These are phyloP conservation scores for Tenodera sinensis DNA, from an alignment of 2,888 invertebrate genomes.

Conservation along the genomic window DNA sequence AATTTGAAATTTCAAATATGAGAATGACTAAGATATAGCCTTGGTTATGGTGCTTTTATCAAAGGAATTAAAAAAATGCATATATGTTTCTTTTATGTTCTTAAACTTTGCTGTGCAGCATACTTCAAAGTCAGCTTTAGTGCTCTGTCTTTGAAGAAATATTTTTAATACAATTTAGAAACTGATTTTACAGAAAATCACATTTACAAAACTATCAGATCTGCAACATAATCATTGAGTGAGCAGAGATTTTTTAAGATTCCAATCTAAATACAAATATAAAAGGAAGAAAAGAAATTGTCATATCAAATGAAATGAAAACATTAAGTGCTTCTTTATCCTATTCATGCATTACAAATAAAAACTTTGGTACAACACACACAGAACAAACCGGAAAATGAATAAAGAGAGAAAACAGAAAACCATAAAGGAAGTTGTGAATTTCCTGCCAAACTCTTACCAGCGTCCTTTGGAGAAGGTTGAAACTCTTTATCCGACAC, in stretches of 20 bases:
- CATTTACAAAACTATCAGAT: not conserved
- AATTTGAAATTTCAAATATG: not conserved
- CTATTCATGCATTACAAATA: not conserved
- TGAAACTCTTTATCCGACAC: constrained; percentile 59
- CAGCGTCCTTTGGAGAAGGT: constrained; percentile 62
- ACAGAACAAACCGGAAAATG: not conserved
- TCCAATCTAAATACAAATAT: not conserved
- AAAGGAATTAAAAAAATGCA: not conserved
- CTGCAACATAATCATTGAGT: not conserved
- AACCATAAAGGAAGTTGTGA: not conserved
- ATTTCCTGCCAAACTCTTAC: constrained; percentile 49
- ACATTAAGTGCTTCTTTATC: not conserved
- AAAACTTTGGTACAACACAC: not conserved
- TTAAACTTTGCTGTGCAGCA: too few species aligned
- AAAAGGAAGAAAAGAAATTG: not conserved
- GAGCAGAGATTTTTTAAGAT: not conserved
- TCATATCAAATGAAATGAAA: not conserved
- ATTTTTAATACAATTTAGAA: not conserved
- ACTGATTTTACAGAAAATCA: not conserved
- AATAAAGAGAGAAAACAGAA: not conserved
- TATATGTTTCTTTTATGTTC: too few species aligned
- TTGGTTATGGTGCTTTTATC: not conserved
- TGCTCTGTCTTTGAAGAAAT: too few species aligned
- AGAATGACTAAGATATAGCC: not conserved
- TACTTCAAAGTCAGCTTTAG: too few species aligned